phyloP scores from a whole-genome alignment of 2,888 invertebrate genomes.

The Ceriagrion tenellum region DNA sequence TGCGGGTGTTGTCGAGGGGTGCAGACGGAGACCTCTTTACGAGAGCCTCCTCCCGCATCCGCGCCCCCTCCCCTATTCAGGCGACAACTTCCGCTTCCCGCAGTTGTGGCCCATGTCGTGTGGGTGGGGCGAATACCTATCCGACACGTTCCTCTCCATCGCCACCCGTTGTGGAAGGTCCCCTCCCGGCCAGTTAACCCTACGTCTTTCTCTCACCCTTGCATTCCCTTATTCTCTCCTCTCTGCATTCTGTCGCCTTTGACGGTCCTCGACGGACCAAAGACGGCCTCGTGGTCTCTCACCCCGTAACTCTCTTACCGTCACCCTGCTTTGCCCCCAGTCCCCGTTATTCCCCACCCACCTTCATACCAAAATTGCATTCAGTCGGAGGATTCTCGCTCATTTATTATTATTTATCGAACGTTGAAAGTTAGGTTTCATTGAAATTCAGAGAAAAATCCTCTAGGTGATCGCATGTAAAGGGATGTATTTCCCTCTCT shows the following conservation, averaged over 20 bases:
- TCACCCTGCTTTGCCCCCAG: neutral
- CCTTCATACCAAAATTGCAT: neutral
- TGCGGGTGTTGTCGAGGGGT: neutral
- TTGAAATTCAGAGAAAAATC: too few relatives aligned
- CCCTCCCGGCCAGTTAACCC: neutral
- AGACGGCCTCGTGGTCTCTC: neutral
- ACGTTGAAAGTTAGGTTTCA: too few relatives aligned
- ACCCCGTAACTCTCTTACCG: neutral
- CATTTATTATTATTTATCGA: too few relatives aligned
- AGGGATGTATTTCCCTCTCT: too few relatives aligned
- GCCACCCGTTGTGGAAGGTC: neutral
- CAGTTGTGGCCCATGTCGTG: neutral
- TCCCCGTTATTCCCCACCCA: neutral
- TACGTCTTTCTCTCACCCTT: neutral
- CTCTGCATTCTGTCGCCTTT: neutral
- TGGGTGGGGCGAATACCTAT: neutral
- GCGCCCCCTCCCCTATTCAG: neutral
- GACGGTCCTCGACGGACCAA: neutral
- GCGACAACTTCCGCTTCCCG: neutral
- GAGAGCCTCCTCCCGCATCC: neutral
- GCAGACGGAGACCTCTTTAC: neutral
- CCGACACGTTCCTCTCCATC: neutral
- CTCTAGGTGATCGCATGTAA: too few relatives aligned
- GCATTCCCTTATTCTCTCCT: too few relatives aligned
- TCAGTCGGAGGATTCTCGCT: too few relatives aligned